Conservation (phyloP, 1,140 invertebrate genomes). For the Dryas iulia region DNA sequence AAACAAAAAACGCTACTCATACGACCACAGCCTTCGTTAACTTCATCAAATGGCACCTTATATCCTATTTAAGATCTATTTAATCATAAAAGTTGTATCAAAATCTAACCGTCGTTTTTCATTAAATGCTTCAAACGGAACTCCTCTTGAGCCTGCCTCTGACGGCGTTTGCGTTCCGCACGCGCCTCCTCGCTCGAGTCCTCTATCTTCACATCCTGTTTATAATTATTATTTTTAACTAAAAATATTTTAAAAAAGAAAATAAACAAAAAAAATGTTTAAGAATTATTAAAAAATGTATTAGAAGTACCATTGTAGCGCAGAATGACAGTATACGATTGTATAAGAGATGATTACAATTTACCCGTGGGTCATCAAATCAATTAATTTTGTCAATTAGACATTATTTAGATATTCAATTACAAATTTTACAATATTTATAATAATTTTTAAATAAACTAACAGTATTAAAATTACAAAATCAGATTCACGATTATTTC, state of each 20-base stretch:
- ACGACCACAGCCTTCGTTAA: background rate
- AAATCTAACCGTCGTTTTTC: constrained; percentile 54
- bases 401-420: too few relatives aligned
- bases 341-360: too few relatives aligned
- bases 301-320: too few relatives aligned
- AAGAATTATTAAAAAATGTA: too few relatives aligned
- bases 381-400: too few relatives aligned
- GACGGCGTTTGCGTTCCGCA: constrained; percentile 68
- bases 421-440: too few relatives aligned
- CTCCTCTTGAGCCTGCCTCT: constrained; percentile 67
- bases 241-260: background rate
- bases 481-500: too few relatives aligned
- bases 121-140: constrained; percentile 60
- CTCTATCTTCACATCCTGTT: constrained; percentile 41
- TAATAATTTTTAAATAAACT: too few relatives aligned
- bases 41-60: background rate
- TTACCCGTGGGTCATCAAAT: too few relatives aligned
- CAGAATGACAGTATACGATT: too few relatives aligned
- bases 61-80: background rate
- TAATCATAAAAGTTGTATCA: background rate
- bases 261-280: background rate
- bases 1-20: too few relatives aligned
- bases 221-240: constrained; percentile 12
- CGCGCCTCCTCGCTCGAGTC: constrained; percentile 50
- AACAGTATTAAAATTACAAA: too few relatives aligned